phyloP scores from a whole-genome alignment of 2,888 invertebrate genomes.

The Troglohyphantes excavatus region DNA sequence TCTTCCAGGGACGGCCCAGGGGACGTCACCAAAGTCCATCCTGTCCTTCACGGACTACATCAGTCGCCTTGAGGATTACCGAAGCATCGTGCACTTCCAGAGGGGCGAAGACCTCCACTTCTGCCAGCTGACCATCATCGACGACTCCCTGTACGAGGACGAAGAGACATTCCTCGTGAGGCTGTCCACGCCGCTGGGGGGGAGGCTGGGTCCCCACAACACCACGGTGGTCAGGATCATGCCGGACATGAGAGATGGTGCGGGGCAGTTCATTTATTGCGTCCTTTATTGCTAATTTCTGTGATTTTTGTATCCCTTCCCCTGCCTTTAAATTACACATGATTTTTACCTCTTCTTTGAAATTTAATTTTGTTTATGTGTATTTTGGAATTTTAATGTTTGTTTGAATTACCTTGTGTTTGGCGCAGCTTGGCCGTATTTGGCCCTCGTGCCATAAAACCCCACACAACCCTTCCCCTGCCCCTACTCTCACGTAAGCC shows the following conservation, averaged over 20 bases:
- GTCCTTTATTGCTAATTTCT: too few species aligned
- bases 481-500: too few species aligned
- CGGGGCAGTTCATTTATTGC: too few species aligned
- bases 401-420: too few species aligned
- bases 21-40: conserved; percentile 81
- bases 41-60: conserved; percentile 82
- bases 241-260: conserved; percentile 82
- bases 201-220: conserved; percentile 81
- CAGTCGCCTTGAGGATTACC: conserved; percentile 81
- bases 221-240: conserved; percentile 81
- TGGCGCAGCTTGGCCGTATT: too few species aligned
- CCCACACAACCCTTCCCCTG: too few species aligned
- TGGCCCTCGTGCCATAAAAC: too few species aligned
- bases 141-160: conserved; percentile 82
- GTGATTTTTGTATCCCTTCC: too few species aligned
- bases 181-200: conserved; percentile 82
- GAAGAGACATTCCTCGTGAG: conserved; percentile 82
- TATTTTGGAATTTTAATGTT: too few species aligned
- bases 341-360: too few species aligned
- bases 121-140: conserved; percentile 82
- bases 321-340: too few species aligned
- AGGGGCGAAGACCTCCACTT: conserved; percentile 81
- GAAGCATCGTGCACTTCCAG: conserved; percentile 81
- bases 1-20: conserved; percentile 81
- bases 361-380: too few species aligned